These are phyloP conservation scores for Zaprionus davidi DNA, from an alignment of 1,140 invertebrate species.

Conservation along the genomic window DNA sequence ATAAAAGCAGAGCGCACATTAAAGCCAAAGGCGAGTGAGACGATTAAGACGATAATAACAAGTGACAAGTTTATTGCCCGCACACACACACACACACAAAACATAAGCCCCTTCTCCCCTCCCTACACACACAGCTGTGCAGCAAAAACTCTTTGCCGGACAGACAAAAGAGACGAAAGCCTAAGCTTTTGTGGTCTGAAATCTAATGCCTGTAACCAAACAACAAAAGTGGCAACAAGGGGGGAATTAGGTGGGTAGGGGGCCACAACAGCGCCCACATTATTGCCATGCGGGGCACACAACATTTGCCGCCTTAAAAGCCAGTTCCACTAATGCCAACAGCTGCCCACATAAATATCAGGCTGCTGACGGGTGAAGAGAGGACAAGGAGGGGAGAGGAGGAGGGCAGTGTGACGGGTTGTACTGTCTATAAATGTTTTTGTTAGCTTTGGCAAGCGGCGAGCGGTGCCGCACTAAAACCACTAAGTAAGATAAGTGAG, in stretches of 20 bases:
- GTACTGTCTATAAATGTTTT: constrained; percentile 67
- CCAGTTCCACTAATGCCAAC: constrained; percentile 80
- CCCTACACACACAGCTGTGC: constrained; percentile 8
- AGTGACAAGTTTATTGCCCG: constrained; percentile 80
- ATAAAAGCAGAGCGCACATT: constrained; percentile 46
- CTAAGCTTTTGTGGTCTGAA: constrained; percentile 79
- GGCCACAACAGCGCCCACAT: constrained; percentile 40
- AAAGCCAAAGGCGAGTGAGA: constrained; percentile 56
- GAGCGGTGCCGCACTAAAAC: constrained; percentile 67
- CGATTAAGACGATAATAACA: constrained; percentile 83
- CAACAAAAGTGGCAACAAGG: constrained; percentile 39
- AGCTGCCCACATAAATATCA: constrained; percentile 81
- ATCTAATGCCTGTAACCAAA: constrained; percentile 69
- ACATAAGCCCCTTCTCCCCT: background rate
- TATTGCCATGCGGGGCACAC: constrained; percentile 57
- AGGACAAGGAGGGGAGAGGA: background rate
- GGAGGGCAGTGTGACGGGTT: constrained; percentile 10
- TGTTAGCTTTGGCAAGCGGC: constrained; percentile 37
- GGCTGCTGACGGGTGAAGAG: constrained; percentile 4
- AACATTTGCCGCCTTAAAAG: constrained; percentile 76
- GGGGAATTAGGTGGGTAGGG: background rate
- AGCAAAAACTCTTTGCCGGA: constrained; percentile 51
- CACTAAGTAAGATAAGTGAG: constrained; percentile 83
- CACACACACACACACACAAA: constrained; percentile 32
- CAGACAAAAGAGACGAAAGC: constrained; percentile 51